Conservation (phyloP, 2,888 invertebrate genomes). For the Phymatocera aterrima region DNA sequence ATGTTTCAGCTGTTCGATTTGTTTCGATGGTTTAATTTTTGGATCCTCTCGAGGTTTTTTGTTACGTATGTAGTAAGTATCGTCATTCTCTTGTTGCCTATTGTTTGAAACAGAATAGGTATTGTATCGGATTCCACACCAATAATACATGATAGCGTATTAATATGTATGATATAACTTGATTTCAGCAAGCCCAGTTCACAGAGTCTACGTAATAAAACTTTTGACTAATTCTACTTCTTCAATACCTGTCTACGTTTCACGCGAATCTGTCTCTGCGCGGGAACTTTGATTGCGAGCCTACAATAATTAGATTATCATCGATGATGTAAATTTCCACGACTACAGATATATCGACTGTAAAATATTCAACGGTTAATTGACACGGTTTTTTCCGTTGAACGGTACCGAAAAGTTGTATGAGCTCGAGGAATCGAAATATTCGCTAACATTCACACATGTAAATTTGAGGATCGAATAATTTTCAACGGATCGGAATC, state of each 20-base stretch:
- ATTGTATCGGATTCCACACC: background rate
- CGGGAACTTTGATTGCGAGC: background rate
- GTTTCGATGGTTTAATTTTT: no score
- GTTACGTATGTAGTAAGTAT: constrained; percentile 36
- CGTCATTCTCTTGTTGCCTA: constrained; percentile 21
- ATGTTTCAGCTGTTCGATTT: no score
- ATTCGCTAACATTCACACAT: background rate
- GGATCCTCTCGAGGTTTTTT: no score
- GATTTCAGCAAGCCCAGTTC: constrained; percentile 15
- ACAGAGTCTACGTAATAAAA: background rate
- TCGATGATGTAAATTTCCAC: background rate
- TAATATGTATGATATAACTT: constrained; percentile 12
- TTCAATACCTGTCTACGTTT: background rate
- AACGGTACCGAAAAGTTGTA: constrained; percentile 27
- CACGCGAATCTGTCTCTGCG: background rate
- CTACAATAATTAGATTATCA: background rate
- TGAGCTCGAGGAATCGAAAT: background rate
- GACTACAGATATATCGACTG: background rate
- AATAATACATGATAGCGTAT: background rate
- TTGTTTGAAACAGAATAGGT: constrained; percentile 3
- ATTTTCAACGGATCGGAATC: constrained; percentile 7
- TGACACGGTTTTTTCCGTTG: constrained; percentile 20
- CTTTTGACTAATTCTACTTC: background rate
- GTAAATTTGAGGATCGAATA: background rate
- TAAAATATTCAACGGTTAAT: constrained; percentile 12